Evolutionary conservation across 2,888 invertebrate species (phyloP).

Genomic region (Campaea margaritaria): DNA sequence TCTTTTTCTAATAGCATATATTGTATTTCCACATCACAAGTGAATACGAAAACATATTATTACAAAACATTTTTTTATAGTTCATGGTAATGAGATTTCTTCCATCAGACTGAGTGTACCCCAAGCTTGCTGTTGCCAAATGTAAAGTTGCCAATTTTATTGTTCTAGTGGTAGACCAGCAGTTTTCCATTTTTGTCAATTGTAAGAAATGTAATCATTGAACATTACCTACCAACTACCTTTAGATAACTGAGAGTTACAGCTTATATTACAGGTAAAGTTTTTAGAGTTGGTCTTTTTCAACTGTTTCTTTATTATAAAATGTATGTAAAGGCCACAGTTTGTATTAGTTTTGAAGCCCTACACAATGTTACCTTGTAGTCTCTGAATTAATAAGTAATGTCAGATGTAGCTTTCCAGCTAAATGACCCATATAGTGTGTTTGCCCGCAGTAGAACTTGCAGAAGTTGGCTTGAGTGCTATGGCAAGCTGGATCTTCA

Average conservation of each 20-base stretch:
- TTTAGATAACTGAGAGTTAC: neutral
- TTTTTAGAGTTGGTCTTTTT: neutral
- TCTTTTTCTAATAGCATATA: neutral
- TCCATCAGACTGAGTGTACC: slow-evolving; percentile 52
- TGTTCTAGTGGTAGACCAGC: slow-evolving; percentile 30
- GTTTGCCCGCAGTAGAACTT: slow-evolving; percentile 34
- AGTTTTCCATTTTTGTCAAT: slow-evolving; percentile 21
- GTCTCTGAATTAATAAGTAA: slow-evolving; percentile 46
- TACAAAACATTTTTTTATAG: neutral
- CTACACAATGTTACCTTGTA: slow-evolving; percentile 59
- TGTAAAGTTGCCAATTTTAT: slow-evolving; percentile 65
- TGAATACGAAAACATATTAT: neutral
- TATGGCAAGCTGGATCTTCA: neutral
- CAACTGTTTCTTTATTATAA: slow-evolving; percentile 5
- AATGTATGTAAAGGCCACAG: slow-evolving; percentile 16
- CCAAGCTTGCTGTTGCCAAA: slow-evolving; percentile 69
- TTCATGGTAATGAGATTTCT: slow-evolving; percentile 9
- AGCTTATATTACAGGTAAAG: slow-evolving; percentile 16
- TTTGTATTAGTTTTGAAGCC: slow-evolving; percentile 25
- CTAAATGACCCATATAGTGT: slow-evolving; percentile 36
- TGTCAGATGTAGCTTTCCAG: slow-evolving; percentile 31
- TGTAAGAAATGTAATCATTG: slow-evolving; percentile 5
- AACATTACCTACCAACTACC: too few species aligned
- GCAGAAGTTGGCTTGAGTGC: neutral
- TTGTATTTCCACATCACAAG: neutral